A percentile compares a stretch with the other conserved stretches of the same genome.
Evolutionary conservation across 2,113 vertebrate species (phyloP).

Genomic region (Ariopsis seemanni): DNA sequence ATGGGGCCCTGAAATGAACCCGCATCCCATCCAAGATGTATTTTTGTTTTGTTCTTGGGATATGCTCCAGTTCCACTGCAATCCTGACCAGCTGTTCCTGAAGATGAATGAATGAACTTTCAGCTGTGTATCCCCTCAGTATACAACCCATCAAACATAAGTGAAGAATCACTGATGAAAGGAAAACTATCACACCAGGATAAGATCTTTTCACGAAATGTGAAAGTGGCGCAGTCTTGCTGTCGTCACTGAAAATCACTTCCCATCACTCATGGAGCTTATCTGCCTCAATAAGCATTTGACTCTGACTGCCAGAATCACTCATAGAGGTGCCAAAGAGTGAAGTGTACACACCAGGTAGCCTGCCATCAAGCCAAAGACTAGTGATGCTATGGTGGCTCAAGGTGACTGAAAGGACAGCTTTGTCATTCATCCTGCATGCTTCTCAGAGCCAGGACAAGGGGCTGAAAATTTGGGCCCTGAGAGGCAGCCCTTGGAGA

Average conservation of each 20-base stretch:
- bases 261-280: slow-evolving; percentile 18
- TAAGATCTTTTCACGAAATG: background rate
- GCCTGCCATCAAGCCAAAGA: background rate
- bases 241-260: slow-evolving; percentile 29
- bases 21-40: background rate
- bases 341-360: background rate
- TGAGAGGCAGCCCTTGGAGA: slow-evolving; percentile 22
- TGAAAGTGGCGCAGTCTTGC: slow-evolving; percentile 23
- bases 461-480: background rate
- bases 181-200: background rate
- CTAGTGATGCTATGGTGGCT: background rate
- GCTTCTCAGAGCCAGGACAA: slow-evolving; percentile 6
- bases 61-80: background rate
- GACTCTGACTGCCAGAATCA: slow-evolving; percentile 31
- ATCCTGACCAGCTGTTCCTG: background rate
- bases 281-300: slow-evolving; percentile 25
- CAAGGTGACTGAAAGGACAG: slow-evolving; percentile 48
- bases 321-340: slow-evolving; percentile 22
- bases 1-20: background rate
- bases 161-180: slow-evolving; percentile 1
- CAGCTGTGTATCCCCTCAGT: background rate
- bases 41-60: background rate
- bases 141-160: background rate
- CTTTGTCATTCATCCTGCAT: slow-evolving; percentile 16
- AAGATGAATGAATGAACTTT: background rate